phyloP scores from a whole-genome alignment of 2,797 vertebrate genomes.

The Chloroceryle inda region DNA sequence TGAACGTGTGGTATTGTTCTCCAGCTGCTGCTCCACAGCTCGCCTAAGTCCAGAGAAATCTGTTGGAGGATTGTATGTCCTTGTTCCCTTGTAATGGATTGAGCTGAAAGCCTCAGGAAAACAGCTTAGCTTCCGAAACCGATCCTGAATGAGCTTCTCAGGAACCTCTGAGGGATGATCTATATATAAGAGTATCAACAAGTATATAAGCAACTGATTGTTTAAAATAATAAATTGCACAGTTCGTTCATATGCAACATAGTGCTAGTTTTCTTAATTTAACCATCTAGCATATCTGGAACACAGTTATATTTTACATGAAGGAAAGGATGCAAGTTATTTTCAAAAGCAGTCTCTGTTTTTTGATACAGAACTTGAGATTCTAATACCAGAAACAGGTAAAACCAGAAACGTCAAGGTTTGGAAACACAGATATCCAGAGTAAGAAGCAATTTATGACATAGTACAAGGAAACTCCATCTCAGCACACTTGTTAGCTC shows the following conservation, averaged over 20 bases:
- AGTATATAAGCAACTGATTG: neutral
- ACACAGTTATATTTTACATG: neutral
- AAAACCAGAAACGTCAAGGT: neutral
- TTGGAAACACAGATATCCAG: neutral
- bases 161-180: conserved; percentile 90
- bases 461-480: neutral
- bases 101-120: conserved; percentile 97
- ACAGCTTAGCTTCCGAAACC: conserved; percentile 92
- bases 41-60: conserved; percentile 91
- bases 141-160: conserved; percentile 91
- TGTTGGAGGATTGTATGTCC: conserved; percentile 94
- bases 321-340: neutral
- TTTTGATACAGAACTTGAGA: neutral
- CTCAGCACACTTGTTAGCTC: neutral
- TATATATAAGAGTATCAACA: conserved; percentile 54
- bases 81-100: conserved; percentile 94
- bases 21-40: conserved; percentile 91
- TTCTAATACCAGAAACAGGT: neutral
- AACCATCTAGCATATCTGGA: neutral
- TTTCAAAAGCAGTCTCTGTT: neutral
- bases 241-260: neutral
- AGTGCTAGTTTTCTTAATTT: neutral
- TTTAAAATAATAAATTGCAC: neutral
- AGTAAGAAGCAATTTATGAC: neutral
- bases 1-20: conserved; percentile 94